A percentile compares a stretch with the other conserved stretches of the same genome.
Conservation (phyloP, 2,797 vertebrate species). For the Anomalospiza imberbis region DNA sequence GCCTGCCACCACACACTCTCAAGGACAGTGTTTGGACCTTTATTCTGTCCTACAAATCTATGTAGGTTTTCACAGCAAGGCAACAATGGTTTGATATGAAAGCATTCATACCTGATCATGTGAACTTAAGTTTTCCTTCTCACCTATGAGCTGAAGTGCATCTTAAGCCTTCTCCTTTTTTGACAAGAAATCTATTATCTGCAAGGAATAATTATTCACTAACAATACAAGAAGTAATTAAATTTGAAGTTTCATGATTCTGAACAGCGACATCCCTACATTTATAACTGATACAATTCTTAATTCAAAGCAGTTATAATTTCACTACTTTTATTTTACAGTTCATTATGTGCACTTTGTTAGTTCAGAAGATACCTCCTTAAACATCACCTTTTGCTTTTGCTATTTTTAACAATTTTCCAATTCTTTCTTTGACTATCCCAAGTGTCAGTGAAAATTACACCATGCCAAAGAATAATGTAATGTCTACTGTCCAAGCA, state of each 20-base stretch:
- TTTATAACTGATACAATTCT: background rate
- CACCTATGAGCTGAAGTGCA: background rate
- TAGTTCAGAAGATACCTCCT: background rate
- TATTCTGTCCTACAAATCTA: background rate
- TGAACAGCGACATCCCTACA: background rate
- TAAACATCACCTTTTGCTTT: background rate
- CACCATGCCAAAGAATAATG: background rate
- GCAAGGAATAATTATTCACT: background rate
- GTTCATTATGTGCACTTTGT: background rate
- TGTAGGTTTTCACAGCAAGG: background rate
- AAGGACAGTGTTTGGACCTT: background rate
- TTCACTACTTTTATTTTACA: background rate
- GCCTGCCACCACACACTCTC: background rate
- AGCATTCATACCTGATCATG: background rate
- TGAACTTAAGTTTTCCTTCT: background rate
- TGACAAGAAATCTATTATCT: background rate
- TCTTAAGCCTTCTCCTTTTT: background rate
- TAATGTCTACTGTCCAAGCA: background rate
- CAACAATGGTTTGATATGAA: background rate
- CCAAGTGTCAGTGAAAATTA: background rate
- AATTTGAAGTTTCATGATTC: background rate
- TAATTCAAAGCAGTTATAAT: slow-evolving; percentile 1
- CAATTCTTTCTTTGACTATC: background rate
- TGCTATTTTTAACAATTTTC: background rate
- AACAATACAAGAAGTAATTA: background rate